Percentiles rank a stretch among this genome's conserved stretches.
These are phyloP conservation scores for Exaiptasia diaphana DNA, from an alignment of 64 coral and sea anemone genomes.

Conservation along the genomic window DNA sequence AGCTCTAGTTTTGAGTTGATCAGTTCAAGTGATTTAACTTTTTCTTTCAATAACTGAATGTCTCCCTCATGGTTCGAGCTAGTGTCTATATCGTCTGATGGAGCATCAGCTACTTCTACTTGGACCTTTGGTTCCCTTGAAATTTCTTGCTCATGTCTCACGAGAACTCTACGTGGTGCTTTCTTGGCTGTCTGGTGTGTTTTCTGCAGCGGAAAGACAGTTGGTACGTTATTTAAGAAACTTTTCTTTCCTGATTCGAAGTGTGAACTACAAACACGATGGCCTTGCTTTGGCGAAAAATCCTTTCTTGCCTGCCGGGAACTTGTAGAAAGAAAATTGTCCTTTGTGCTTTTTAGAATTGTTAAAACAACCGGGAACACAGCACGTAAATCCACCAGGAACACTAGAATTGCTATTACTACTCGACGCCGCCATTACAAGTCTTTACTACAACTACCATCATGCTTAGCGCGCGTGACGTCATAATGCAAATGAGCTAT, in stretches of 20 bases:
- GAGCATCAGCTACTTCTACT: background rate
- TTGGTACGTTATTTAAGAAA: conserved; percentile 50
- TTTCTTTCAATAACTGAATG: conserved; percentile 5
- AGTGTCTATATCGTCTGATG: background rate
- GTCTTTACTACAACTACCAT: conserved; percentile 24
- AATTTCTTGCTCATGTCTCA: background rate
- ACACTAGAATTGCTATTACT: background rate
- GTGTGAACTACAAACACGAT: conserved; percentile 37
- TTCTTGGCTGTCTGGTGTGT: background rate
- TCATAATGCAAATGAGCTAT: conserved; percentile 37
- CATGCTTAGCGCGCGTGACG: conserved; percentile 6
- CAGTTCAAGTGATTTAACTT: conserved; percentile 7
- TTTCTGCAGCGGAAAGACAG: conserved; percentile 26
- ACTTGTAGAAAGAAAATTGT: conserved; percentile 26
- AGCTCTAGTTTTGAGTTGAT: background rate
- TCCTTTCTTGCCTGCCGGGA: background rate
- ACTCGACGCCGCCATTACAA: background rate
- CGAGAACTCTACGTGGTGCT: conserved; percentile 11
- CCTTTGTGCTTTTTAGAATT: conserved; percentile 32
- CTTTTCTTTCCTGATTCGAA: conserved; percentile 38
- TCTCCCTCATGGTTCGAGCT: background rate
- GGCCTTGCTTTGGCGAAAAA: conserved; percentile 14
- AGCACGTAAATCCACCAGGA: conserved; percentile 11
- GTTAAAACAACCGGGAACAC: conserved; percentile 37
- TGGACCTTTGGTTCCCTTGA: background rate